Percentiles rank a stretch among this genome's conserved stretches.
Evolutionary conservation across 2,888 invertebrate genomes (phyloP).

Genomic region (Mactromeris polynyma): DNA sequence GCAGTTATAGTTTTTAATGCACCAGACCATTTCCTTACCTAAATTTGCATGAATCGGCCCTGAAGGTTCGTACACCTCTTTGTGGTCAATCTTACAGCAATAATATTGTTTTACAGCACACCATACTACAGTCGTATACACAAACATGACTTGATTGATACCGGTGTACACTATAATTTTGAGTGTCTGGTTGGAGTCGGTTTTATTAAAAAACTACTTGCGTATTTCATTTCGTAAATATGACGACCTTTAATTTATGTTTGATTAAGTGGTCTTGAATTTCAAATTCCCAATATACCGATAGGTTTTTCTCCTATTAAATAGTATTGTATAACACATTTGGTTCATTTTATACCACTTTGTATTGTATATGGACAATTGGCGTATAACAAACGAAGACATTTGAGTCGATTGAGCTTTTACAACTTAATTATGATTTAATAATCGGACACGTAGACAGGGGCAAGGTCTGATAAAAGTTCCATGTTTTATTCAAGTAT

Average conservation of each 20-base stretch:
- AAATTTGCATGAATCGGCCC: too few relatives aligned
- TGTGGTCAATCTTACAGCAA: too few relatives aligned
- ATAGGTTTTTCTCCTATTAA: not conserved
- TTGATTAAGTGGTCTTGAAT: not conserved
- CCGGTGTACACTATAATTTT: not conserved
- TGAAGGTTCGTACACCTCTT: too few relatives aligned
- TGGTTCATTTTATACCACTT: not conserved
- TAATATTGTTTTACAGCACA: too few relatives aligned
- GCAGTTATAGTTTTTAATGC: too few relatives aligned
- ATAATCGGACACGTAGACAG: not conserved
- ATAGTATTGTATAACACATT: not conserved
- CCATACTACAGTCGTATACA: too few relatives aligned
- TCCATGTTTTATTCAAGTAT: not conserved
- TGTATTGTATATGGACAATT: not conserved
- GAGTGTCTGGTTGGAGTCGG: not conserved
- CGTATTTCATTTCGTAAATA: not conserved
- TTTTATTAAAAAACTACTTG: not conserved
- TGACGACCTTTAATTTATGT: not conserved
- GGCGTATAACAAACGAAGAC: not conserved
- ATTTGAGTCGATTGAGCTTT: not conserved
- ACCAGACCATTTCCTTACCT: too few relatives aligned
- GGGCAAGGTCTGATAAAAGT: not conserved
- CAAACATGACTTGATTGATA: not conserved
- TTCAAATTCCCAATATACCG: not conserved
- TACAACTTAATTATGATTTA: not conserved